Evolutionary conservation across 2,888 invertebrate species (phyloP), one percentile per base, ranked within the genome.

Genomic region (Agonopterix subpropinquella): DNA sequence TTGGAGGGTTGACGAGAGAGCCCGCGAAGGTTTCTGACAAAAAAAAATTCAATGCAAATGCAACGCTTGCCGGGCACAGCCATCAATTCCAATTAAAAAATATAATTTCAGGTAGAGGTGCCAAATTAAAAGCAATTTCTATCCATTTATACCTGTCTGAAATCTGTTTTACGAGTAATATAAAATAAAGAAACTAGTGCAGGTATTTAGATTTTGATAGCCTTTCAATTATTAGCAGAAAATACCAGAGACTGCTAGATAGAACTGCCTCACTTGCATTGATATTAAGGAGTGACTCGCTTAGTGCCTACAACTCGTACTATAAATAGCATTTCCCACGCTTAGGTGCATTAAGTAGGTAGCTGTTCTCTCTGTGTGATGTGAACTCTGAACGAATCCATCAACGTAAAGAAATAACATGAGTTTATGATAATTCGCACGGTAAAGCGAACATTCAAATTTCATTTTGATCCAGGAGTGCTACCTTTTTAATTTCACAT

Each of bases 281-380:
- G 37, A 43, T 47, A 43, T 37, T 36, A 47, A 11, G 8, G n/a
- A 43, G 43, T 43, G 43, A 28, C 28, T 28, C 47, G 35, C 42
- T n/a, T 36, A 36, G 13, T 36, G n/a, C n/a, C n/a, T n/a, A 41
- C 45, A 11, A 35, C 18, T 8, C 11, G 11, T 8, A 5, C 51
- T 55, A 55, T 55, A 53, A 55, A 55, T 55, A 55, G 49, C 43
- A 45, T 44, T 55, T 55, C 55, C 52, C 55, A 55, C 55, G 55
- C 51, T 48, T 51, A 51, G 48, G 49, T 53, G 53, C 53, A 54
- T 47, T 52, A 50, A 50, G 52, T 50, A 53, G 47, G 49, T 47
- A 52, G 52, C 49, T 43, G 50, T 49, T 52, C 47, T 44, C 44
- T 35, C 44, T 39, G 46, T 28, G 28, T 28, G 28, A 28, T 28